Evolutionary conservation across 2,113 vertebrate genomes (phyloP).

Genomic region (Phylloscopus trochiloides): DNA sequence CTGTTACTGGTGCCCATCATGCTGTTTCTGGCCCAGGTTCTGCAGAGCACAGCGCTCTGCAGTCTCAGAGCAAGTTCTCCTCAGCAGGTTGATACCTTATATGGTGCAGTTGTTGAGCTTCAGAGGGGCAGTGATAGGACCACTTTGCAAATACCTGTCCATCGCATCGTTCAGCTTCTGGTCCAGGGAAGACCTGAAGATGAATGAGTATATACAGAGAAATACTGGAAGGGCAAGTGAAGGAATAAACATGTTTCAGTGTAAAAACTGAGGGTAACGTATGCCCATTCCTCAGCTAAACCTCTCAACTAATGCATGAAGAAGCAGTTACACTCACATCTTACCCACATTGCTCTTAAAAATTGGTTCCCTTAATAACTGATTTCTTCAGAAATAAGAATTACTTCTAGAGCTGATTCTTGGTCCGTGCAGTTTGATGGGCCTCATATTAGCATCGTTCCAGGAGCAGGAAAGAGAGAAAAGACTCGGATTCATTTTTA

Average conservation of each 20-base stretch:
- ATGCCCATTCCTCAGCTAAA: not conserved
- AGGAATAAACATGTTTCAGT: not conserved
- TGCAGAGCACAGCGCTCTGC: not conserved
- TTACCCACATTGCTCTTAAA: not conserved
- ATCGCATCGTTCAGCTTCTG: rapidly evolving
- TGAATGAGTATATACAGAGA: not conserved
- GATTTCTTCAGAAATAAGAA: not conserved
- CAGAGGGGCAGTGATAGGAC: not conserved
- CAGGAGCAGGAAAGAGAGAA: not conserved
- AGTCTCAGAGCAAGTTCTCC: not conserved
- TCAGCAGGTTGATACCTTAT: not conserved
- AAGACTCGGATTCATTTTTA: not conserved
- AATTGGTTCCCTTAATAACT: not conserved
- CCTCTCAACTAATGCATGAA: not conserved
- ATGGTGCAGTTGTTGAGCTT: not conserved
- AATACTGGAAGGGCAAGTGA: not conserved
- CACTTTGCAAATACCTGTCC: not conserved
- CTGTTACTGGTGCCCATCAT: not conserved
- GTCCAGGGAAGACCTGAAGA: not conserved
- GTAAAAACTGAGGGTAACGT: not conserved
- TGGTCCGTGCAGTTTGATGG: not conserved
- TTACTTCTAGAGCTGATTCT: not conserved
- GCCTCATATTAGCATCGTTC: not conserved
- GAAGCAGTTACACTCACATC: not conserved
- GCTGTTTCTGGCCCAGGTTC: not conserved